A percentile compares a stretch with the other conserved stretches of the same genome.
Evolutionary conservation across 2,888 invertebrate genomes (phyloP).

Genomic region (Morpho deidamia): DNA sequence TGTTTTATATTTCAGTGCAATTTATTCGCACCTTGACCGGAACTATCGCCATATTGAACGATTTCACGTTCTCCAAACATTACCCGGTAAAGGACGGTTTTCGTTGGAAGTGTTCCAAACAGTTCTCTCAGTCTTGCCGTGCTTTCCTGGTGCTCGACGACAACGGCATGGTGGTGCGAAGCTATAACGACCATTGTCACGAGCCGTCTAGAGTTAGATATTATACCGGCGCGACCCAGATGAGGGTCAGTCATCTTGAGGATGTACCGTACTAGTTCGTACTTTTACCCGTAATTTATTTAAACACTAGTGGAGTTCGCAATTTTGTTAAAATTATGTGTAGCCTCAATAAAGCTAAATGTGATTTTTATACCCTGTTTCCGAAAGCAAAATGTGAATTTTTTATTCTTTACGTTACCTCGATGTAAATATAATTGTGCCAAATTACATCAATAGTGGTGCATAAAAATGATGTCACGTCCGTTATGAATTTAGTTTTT

Average conservation of each 20-base stretch:
- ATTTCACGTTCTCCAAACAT: constrained; percentile 34
- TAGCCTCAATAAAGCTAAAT: no score
- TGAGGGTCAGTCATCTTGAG: not conserved
- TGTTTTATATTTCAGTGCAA: constrained; percentile 26
- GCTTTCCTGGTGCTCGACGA: constrained; percentile 30
- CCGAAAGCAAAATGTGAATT: no score
- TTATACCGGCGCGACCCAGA: constrained; percentile 4
- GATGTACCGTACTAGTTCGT: not conserved
- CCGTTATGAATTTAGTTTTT: no score
- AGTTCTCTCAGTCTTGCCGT: constrained; percentile 30
- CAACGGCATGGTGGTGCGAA: constrained; percentile 25
- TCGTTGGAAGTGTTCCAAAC: constrained; percentile 35
- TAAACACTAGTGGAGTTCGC: no score
- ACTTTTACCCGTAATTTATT: no score
- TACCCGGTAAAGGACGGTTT: constrained; percentile 28
- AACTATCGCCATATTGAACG: constrained; percentile 25
- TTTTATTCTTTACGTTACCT: no score
- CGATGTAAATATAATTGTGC: no score
- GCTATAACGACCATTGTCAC: constrained; percentile 31
- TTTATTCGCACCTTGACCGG: constrained; percentile 26
- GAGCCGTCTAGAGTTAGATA: constrained; percentile 25
- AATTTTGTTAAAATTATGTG: no score
- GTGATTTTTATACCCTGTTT: no score
- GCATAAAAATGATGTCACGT: no score
- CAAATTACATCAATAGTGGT: no score